phyloP scores from a whole-genome alignment of 2,113 vertebrate species.

The Tichodroma muraria region DNA sequence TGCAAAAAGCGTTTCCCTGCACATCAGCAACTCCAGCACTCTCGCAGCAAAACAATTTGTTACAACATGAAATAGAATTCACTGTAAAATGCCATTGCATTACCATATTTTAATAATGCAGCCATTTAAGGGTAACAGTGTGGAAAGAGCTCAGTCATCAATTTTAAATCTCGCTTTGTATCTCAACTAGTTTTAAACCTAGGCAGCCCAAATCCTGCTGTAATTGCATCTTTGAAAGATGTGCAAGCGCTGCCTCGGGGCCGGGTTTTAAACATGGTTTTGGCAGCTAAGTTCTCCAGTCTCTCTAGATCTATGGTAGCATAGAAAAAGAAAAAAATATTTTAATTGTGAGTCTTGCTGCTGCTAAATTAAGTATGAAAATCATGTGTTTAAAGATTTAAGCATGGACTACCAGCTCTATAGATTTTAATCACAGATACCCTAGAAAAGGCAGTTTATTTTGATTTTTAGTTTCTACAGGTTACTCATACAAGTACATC shows the following conservation, averaged over 20 bases:
- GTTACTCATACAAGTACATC: background rate
- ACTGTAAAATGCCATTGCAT: background rate
- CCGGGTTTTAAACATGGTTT: background rate
- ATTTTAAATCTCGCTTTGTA: background rate
- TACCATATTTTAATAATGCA: constrained; percentile 32
- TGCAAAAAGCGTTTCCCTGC: background rate
- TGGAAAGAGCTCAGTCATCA: constrained; percentile 22
- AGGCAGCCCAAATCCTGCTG: background rate
- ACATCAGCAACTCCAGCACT: background rate
- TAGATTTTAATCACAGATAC: background rate
- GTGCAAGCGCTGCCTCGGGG: background rate
- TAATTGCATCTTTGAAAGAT: background rate
- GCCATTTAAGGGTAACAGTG: background rate
- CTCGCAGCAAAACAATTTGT: background rate
- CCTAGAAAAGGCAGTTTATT: background rate
- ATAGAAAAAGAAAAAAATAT: background rate
- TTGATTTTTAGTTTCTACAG: background rate
- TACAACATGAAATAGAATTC: background rate
- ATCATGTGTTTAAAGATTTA: background rate
- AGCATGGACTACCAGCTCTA: background rate
- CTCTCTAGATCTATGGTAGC: background rate
- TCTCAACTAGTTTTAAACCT: constrained; percentile 1
- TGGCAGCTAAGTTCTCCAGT: background rate
- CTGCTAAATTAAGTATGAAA: background rate
- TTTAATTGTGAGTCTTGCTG: background rate